phyloP scores from a whole-genome alignment of 2,888 invertebrate genomes.

The Hypena proboscidalis region DNA sequence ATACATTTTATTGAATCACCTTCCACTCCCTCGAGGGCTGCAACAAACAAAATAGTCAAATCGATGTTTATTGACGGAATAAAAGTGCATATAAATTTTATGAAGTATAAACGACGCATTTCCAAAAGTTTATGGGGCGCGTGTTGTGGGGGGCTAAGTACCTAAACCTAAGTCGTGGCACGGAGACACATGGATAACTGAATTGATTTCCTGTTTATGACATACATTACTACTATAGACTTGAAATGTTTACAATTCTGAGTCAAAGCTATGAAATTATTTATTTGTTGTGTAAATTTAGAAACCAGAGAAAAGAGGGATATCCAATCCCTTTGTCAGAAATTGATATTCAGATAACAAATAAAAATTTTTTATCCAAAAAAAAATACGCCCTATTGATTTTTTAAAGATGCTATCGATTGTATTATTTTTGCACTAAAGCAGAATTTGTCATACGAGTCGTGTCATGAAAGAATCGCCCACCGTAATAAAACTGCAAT shows the following conservation, averaged over 20 bases:
- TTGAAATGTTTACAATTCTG: too few species aligned
- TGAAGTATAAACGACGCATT: constrained; percentile 80
- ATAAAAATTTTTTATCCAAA: too few species aligned
- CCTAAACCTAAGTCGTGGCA: constrained; percentile 54
- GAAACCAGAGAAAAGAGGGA: too few species aligned
- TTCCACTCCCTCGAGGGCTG: constrained; percentile 31
- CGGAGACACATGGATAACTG: constrained; percentile 16
- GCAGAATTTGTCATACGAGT: too few species aligned
- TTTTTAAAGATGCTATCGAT: too few species aligned
- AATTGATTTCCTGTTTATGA: constrained; percentile 5
- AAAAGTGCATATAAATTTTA: constrained; percentile 84
- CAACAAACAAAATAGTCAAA: constrained; percentile 72
- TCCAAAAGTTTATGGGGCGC: constrained; percentile 74
- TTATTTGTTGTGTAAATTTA: too few species aligned
- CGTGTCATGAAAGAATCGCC: too few species aligned
- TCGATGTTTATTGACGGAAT: constrained; percentile 79
- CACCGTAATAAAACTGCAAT: constrained; percentile 14
- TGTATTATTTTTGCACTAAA: too few species aligned
- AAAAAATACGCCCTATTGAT: too few species aligned
- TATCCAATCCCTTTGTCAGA: too few species aligned
- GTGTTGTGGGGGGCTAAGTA: constrained; percentile 66
- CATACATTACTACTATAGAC: constrained; percentile 13
- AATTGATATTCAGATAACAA: too few species aligned
- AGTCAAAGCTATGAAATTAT: too few species aligned
- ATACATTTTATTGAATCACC: constrained; percentile 3